These are phyloP conservation scores for Nyctibius grandis DNA, from an alignment of 2,797 vertebrate genomes.

Conservation along the genomic window DNA sequence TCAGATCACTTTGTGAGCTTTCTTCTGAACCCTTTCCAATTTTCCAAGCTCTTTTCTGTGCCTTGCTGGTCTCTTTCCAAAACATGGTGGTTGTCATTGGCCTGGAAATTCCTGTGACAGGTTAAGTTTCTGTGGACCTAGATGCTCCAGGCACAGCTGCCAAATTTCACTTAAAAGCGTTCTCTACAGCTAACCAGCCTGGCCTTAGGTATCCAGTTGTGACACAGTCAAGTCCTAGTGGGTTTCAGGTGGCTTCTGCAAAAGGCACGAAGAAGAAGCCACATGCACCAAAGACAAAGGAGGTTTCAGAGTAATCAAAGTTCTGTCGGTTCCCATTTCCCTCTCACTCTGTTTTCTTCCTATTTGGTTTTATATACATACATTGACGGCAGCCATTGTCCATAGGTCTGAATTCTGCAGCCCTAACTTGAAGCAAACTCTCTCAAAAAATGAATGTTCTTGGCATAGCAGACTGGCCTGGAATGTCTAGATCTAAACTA, in stretches of 20 bases:
- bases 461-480: background rate
- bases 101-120: background rate
- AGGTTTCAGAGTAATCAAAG: background rate
- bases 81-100: background rate
- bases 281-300: background rate
- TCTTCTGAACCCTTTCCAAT: background rate
- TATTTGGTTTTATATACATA: background rate
- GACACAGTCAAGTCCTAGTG: background rate
- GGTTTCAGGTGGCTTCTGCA: background rate
- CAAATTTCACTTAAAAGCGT: background rate
- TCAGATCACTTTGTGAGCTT: background rate
- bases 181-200: background rate
- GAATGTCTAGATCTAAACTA: slow-evolving; percentile 52
- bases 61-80: background rate
- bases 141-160: background rate
- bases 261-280: background rate
- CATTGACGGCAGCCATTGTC: background rate
- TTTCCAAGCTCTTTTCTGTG: background rate
- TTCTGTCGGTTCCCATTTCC: background rate
- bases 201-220: background rate
- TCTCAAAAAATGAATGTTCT: slow-evolving; percentile 33
- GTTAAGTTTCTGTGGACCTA: background rate
- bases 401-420: background rate
- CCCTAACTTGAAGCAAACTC: background rate
- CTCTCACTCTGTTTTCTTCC: background rate